Base-by-base conservation (phyloP, 2,797 vertebrate genomes). In the Enteromius argenteus region DNA sequence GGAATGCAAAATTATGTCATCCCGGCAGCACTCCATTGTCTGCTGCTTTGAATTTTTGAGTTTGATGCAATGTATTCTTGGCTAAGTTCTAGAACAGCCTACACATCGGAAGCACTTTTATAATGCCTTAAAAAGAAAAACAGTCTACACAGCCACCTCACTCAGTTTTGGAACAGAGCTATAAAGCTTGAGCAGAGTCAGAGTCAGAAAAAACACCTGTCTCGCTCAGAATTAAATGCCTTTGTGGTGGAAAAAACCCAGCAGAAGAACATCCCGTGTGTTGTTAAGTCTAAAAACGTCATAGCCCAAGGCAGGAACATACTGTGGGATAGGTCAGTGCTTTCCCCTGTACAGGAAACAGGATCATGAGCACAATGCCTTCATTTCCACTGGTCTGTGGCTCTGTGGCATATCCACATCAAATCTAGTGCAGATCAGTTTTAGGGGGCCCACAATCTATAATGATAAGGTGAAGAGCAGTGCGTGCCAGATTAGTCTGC, bases 361-460 rank as follows among this genome's bases (percentile, higher is more conserved):
- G 58, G 56, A 72, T 75, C 58, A n/a, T 42, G 67, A 60, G 32
- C 46, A 77, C 21, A 81, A 83, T 77, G 80, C 44, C 72, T 83
- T 72, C 21, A 80, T 72, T 83, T n/a, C 66, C 81, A 42, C 27
- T 39, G 72, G 37, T 73, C 66, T 67, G 46, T 46, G 66, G 44
- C 72, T 53, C 5, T 19, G 4, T 56, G 42, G 75, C 27, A 53
- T 37, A 58, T 58, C 44, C 72, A 80, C 56, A 80, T 77, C 80
- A 83, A 85, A 80, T 49, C 32, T 46, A 73, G 44, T 10, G 6
- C 51, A 81, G 37, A 23, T 11, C 39, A 58, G 76, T 15, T 79
- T 60, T 78, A 56, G 32, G 21, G 58, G 27, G 60, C n/a, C 35
- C 46, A 67, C 76, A 51, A 3, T 42, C 53, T 53, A 32, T 64